Evolutionary conservation across 2,797 vertebrate species (phyloP), one percentile per base, ranked within the genome.

Genomic region (Alauda arvensis): DNA sequence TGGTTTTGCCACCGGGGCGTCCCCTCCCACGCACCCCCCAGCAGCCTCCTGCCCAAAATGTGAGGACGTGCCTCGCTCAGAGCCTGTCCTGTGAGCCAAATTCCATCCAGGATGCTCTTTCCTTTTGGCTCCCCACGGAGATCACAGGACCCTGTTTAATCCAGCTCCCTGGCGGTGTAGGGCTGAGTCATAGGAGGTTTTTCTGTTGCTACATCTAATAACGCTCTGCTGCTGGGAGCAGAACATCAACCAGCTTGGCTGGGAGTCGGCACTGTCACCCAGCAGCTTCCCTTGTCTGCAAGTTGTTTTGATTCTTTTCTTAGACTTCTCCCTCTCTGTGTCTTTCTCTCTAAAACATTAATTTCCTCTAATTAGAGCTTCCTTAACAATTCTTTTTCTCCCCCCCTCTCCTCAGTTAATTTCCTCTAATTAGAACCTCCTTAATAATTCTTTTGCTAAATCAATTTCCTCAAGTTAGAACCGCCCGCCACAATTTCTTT

Each of bases 321-420:
- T 94, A 93, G 94, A 83, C 80, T 89, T 94, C 91, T 92, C 91
- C 75, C 68, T 93, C 83, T 93, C 91, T 91, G 43, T 91, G 67
- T 90, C 87, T 95, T 93, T 93, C 74, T 85, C 77, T 91, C 89
- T 89, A 93, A 95, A 95, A 94, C 92, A 94, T 91, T 95, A 90
- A 95, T 95, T 95, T 95, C 93, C 92, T 89, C 87, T 94, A 95
- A 94, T 95, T 95, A 94, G 91, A 88, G 66, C 93, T 87, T 93
- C 90, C 84, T 92, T 94, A 95, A 94, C 88, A 95, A 95, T 94
- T 93, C 93, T 77, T 93, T 77, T 93, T 77, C 46, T 16, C 1
- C 26, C 33, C 77, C 85, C 33, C 43, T 28, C 86, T 55, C 84
- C 88, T 66, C 87, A 49, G 89, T 93, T 94, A 94, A 94, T 94